These are phyloP conservation scores for Coranthus polyacanthus DNA, from an alignment of 2,797 vertebrate genomes.

Conservation along the genomic window DNA sequence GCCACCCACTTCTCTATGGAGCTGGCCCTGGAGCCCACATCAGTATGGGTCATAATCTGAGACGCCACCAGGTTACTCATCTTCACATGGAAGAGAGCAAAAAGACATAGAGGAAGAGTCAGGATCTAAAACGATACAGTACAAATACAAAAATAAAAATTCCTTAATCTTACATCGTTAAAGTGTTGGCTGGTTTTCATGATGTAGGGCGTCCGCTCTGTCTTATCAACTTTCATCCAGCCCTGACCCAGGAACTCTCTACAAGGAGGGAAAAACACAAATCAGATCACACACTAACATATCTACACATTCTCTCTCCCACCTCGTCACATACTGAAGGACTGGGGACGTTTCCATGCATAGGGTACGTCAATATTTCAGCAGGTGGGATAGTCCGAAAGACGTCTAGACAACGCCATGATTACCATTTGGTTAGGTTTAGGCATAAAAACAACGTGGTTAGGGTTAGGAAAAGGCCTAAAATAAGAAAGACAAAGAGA, in stretches of 20 bases:
- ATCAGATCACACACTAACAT: constrained; percentile 5
- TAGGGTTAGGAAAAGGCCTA: too few relatives aligned
- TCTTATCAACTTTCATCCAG: constrained; percentile 98
- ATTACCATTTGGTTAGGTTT: too few relatives aligned
- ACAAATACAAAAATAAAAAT: background rate
- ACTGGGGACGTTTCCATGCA: too few relatives aligned
- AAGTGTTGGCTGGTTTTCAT: constrained; percentile 98
- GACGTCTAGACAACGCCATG: too few relatives aligned
- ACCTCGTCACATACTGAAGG: too few relatives aligned
- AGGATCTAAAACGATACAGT: too few relatives aligned
- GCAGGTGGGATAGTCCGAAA: too few relatives aligned
- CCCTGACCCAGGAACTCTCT: constrained; percentile 98
- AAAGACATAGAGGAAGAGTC: background rate
- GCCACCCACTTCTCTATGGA: constrained; percentile 98
- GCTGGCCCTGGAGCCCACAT: constrained; percentile 89
- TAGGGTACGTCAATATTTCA: too few relatives aligned
- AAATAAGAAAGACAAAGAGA: too few relatives aligned
- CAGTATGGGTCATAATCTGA: constrained; percentile 93
- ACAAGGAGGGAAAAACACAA: constrained; percentile 12
- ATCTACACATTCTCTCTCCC: too few relatives aligned
- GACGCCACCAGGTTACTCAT: constrained; percentile 99
- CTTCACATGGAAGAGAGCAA: constrained; percentile 67
- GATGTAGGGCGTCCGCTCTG: constrained; percentile 93
- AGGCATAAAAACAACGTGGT: too few relatives aligned
- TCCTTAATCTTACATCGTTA: constrained; percentile 88